Conservation (phyloP, 2,797 vertebrate species). For the Schizopygopsis malacanthus region DNA sequence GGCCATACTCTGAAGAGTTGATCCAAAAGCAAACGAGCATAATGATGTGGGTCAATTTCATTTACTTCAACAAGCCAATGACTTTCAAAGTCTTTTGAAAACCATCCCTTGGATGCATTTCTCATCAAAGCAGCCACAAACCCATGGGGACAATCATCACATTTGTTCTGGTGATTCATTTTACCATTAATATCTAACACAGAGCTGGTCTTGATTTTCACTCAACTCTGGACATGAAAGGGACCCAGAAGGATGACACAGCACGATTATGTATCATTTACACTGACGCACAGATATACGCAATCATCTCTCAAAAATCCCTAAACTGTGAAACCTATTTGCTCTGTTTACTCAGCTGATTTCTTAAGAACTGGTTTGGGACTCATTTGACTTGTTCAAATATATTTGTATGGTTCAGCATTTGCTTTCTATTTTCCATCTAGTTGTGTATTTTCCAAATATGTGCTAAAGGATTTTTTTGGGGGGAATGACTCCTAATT, state of each 20-base stretch:
- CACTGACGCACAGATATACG: neutral
- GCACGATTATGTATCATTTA: constrained; percentile 15
- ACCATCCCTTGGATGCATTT: constrained; percentile 46
- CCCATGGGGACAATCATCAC: constrained; percentile 28
- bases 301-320: constrained; percentile 8
- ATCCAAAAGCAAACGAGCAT: constrained; percentile 58
- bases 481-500: neutral
- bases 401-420: neutral
- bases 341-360: constrained; percentile 28
- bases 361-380: constrained; percentile 13
- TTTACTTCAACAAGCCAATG: constrained; percentile 47
- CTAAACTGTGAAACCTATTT: constrained; percentile 23
- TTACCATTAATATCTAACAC: constrained; percentile 36
- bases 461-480: neutral
- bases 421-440: neutral
- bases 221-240: neutral
- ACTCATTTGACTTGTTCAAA: constrained; percentile 8
- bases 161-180: constrained; percentile 44
- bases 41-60: constrained; percentile 64
- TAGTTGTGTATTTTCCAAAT: neutral
- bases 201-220: constrained; percentile 30
- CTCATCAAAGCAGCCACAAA: constrained; percentile 44
- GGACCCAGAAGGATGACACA: constrained; percentile 1
- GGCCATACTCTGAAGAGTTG: constrained; percentile 66
- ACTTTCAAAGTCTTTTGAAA: constrained; percentile 44